Evolutionary conservation across 2,888 invertebrate species (phyloP).

Genomic region (Urechis unicinctus): DNA sequence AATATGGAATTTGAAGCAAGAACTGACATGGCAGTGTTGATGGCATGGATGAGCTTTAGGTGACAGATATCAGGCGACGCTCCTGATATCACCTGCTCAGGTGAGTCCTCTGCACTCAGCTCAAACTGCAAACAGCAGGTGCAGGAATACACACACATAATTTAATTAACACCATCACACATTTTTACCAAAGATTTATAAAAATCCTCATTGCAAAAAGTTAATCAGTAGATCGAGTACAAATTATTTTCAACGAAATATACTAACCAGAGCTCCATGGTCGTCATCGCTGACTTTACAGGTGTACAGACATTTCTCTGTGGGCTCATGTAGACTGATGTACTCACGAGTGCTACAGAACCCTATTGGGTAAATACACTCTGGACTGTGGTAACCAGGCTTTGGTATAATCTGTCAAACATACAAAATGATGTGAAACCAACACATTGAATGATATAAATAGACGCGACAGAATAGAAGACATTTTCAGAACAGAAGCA

Average conservation of each 20-base stretch:
- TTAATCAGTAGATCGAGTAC: too few relatives aligned
- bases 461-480: not conserved
- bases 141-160: not conserved
- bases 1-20: not conserved
- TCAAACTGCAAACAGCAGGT: constrained; percentile 61
- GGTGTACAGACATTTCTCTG: constrained; percentile 66
- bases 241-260: too few relatives aligned
- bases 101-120: constrained; percentile 69
- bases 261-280: constrained; percentile 60
- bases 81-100: constrained; percentile 63
- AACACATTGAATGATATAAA: not conserved
- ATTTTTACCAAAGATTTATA: not conserved
- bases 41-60: constrained; percentile 60
- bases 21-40: constrained; percentile 53
- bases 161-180: too few relatives aligned
- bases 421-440: not conserved
- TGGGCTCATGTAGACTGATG: constrained; percentile 66
- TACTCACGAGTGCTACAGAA: constrained; percentile 71
- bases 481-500: too few relatives aligned
- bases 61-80: constrained; percentile 68
- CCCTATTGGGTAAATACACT: constrained; percentile 70
- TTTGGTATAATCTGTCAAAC: constrained; percentile 52
- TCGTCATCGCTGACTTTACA: constrained; percentile 74
- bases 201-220: not conserved
- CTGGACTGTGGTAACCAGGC: constrained; percentile 59